Conservation (phyloP, 2,797 vertebrate genomes). For the Gallinago solitaria region DNA sequence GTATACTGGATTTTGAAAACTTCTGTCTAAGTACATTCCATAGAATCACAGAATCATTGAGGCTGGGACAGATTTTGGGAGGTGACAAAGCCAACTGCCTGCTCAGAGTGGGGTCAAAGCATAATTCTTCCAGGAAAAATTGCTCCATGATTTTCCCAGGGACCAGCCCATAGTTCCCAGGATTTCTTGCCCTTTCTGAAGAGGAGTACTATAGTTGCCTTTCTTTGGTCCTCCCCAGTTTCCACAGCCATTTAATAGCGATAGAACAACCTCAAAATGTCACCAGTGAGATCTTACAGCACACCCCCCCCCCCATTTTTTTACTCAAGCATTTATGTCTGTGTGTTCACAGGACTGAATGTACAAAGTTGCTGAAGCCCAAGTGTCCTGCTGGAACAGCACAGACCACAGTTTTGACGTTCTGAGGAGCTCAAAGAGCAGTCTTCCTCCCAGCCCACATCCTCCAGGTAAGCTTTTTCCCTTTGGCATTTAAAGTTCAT, state of each 20-base stretch:
- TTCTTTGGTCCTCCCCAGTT: background rate
- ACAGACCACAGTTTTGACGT: background rate
- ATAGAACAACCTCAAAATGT: background rate
- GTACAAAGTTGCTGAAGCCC: background rate
- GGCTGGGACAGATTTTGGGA: background rate
- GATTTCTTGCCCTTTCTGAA: background rate
- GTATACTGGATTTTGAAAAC: background rate
- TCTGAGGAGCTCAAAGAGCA: background rate
- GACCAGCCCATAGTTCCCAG: background rate
- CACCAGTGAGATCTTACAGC: background rate
- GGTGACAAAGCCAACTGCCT: background rate
- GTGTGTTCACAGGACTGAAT: background rate
- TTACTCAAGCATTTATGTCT: background rate
- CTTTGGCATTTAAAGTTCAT: background rate
- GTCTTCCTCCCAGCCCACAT: background rate
- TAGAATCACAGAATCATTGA: background rate
- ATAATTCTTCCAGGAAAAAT: background rate
- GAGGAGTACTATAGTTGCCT: background rate
- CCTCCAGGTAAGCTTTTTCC: background rate
- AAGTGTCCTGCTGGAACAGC: background rate
- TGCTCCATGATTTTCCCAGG: background rate
- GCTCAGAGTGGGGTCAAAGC: background rate
- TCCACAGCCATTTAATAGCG: background rate
- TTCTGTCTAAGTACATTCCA: background rate
- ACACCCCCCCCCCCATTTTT: background rate